These are phyloP conservation scores for Lasius platythorax DNA, from an alignment of 2,888 invertebrate species.

Conservation along the genomic window DNA sequence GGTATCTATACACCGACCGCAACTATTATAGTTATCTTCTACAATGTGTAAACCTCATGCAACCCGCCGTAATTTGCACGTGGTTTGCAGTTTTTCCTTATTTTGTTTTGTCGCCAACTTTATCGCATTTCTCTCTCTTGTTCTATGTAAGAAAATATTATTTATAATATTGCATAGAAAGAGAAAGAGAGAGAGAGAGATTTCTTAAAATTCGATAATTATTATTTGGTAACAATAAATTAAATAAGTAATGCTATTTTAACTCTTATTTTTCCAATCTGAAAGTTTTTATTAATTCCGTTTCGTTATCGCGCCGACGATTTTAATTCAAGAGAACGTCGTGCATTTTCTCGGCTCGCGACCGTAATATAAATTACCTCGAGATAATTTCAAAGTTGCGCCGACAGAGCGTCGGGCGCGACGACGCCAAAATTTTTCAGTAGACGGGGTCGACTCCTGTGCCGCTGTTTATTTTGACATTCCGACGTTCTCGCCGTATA, in stretches of 20 bases:
- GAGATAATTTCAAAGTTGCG: constrained; percentile 76
- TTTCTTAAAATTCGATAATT: not conserved
- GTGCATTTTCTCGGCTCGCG: constrained; percentile 58
- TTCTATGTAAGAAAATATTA: not conserved
- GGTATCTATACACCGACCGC: constrained; percentile 72
- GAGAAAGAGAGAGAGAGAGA: not conserved
- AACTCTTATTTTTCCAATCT: not conserved
- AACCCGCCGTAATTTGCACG: constrained; percentile 43
- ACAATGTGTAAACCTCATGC: not conserved
- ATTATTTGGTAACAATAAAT: not conserved
- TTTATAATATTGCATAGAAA: not conserved
- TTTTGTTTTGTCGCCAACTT: not conserved
- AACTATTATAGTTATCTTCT: constrained; percentile 52
- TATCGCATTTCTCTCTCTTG: not conserved
- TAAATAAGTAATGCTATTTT: constrained; percentile 1
- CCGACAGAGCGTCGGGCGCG: constrained; percentile 44
- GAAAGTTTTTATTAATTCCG: constrained; percentile 33
- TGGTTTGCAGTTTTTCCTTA: constrained; percentile 26
- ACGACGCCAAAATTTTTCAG: constrained; percentile 50
- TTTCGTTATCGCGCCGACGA: constrained; percentile 42
- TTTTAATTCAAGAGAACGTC: constrained; percentile 62
- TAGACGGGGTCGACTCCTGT: constrained; percentile 30
- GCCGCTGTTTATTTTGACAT: constrained; percentile 48
- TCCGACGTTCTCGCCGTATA: constrained; percentile 10
- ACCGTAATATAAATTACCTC: constrained; percentile 79